Conservation (phyloP, 2,888 invertebrate genomes). For the Luffia ferchaultella region DNA sequence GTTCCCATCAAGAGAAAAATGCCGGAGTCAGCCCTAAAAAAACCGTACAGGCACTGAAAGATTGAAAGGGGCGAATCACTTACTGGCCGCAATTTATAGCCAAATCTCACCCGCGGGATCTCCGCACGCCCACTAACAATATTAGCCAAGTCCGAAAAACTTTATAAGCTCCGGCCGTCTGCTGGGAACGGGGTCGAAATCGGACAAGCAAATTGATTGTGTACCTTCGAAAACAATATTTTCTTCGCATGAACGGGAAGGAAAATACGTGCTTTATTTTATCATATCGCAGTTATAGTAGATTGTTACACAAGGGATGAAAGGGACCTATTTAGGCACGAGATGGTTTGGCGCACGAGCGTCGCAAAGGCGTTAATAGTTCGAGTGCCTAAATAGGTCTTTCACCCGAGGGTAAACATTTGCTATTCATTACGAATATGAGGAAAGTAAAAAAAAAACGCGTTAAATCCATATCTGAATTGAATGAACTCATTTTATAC, state of each 20-base stretch:
- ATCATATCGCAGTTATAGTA: too few species aligned
- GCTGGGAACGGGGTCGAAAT: constrained; percentile 5
- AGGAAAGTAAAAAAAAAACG: too few species aligned
- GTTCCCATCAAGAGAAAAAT: neutral
- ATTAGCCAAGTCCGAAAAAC: constrained; percentile 46
- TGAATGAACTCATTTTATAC: too few species aligned
- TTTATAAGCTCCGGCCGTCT: constrained; percentile 31
- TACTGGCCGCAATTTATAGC: constrained; percentile 56
- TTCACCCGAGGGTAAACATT: too few species aligned
- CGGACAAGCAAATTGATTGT: neutral
- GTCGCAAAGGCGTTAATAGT: too few species aligned
- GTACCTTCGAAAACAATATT: neutral
- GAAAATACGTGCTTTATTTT: neutral
- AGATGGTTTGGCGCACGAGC: too few species aligned
- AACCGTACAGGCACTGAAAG: constrained; percentile 53
- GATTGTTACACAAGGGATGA: too few species aligned
- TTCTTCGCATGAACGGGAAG: neutral
- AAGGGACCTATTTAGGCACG: too few species aligned
- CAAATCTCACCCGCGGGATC: constrained; percentile 56
- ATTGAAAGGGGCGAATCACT: constrained; percentile 63
- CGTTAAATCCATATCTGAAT: too few species aligned
- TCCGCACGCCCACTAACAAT: constrained; percentile 59
- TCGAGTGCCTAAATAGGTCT: too few species aligned
- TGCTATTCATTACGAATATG: too few species aligned
- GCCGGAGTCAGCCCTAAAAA: constrained; percentile 27